Conservation (phyloP, 1,140 invertebrate species). For the Drosophila kanapiae region DNA sequence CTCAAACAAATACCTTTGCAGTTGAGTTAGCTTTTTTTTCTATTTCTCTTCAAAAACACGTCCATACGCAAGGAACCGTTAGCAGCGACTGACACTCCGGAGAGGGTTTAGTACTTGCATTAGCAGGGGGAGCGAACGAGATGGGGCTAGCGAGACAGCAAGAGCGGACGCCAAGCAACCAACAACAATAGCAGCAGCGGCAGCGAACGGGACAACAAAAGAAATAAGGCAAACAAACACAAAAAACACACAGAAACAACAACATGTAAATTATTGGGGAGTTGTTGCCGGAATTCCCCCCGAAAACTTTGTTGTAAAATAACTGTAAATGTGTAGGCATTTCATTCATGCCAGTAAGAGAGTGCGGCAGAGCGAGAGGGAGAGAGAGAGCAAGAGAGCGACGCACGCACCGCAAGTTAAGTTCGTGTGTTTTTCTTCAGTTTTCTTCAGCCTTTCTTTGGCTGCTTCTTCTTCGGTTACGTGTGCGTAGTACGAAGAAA, state of each 20-base stretch:
- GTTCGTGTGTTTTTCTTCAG: slow-evolving; percentile 20
- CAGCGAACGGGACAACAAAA: slow-evolving; percentile 22
- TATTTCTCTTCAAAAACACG: slow-evolving; percentile 58
- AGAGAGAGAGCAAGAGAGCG: slow-evolving; percentile 41
- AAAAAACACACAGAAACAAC: slow-evolving; percentile 41
- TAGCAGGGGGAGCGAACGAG: slow-evolving; percentile 1
- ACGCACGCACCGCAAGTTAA: slow-evolving; percentile 68
- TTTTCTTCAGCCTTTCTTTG: slow-evolving; percentile 32
- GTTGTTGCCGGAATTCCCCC: slow-evolving; percentile 41
- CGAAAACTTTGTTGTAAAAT: slow-evolving; percentile 48
- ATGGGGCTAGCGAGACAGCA: slow-evolving; percentile 3
- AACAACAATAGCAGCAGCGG: slow-evolving; percentile 37
- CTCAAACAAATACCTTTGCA: slow-evolving; percentile 55
- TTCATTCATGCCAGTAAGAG: slow-evolving; percentile 67
- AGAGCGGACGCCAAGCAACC: slow-evolving; percentile 47
- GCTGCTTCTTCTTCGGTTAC: slow-evolving; percentile 49
- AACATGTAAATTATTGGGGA: slow-evolving; percentile 73
- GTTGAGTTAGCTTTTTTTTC: slow-evolving; percentile 18
- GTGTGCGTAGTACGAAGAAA: slow-evolving; percentile 57
- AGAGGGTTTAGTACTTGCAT: slow-evolving; percentile 40
- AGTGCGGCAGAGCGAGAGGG: neutral
- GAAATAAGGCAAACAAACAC: slow-evolving; percentile 33
- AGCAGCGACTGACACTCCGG: slow-evolving; percentile 64
- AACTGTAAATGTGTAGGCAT: slow-evolving; percentile 83
- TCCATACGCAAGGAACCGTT: slow-evolving; percentile 85